A percentile compares a stretch with the other conserved stretches of the same genome.
Conservation (phyloP, 1,140 invertebrate genomes). For the Agraylea sexmaculata region DNA sequence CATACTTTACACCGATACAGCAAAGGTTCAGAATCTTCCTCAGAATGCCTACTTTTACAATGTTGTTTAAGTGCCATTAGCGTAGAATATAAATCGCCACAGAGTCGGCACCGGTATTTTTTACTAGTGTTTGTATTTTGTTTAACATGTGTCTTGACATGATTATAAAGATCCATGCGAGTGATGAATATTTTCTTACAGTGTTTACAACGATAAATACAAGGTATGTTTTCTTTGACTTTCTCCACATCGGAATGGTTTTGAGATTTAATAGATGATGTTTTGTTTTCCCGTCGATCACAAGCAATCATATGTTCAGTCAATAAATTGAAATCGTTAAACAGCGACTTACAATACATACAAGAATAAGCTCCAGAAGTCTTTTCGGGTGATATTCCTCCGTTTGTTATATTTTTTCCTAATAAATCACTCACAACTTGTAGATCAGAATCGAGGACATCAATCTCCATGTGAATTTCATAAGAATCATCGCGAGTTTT, state of each 20-base stretch:
- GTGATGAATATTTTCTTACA: constrained; percentile 14
- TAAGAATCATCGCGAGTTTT: constrained; percentile 13
- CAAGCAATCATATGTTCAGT: constrained; percentile 18
- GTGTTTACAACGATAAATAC: constrained; percentile 17
- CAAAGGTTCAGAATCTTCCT: neutral
- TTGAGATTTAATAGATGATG: constrained; percentile 11
- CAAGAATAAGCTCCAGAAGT: constrained; percentile 16
- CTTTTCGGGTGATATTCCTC: neutral
- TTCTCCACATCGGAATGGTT: constrained; percentile 8
- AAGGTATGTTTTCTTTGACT: constrained; percentile 11
- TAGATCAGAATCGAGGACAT: constrained; percentile 18
- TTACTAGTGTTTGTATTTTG: constrained; percentile 7
- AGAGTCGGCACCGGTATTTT: constrained; percentile 14
- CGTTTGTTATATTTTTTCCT: constrained; percentile 8
- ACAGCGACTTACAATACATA: constrained; percentile 16
- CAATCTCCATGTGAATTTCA: constrained; percentile 21
- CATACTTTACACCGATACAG: constrained; percentile 16
- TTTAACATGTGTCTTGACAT: constrained; percentile 17
- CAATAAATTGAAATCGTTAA: constrained; percentile 15
- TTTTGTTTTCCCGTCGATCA: constrained; percentile 12
- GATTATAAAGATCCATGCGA: constrained; percentile 11
- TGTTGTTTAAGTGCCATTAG: constrained; percentile 10
- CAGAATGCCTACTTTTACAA: constrained; percentile 2
- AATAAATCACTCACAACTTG: constrained; percentile 18
- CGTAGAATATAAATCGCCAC: constrained; percentile 10